Evolutionary conservation across 2,113 vertebrate genomes (phyloP).

Genomic region (Aramus guarauna): DNA sequence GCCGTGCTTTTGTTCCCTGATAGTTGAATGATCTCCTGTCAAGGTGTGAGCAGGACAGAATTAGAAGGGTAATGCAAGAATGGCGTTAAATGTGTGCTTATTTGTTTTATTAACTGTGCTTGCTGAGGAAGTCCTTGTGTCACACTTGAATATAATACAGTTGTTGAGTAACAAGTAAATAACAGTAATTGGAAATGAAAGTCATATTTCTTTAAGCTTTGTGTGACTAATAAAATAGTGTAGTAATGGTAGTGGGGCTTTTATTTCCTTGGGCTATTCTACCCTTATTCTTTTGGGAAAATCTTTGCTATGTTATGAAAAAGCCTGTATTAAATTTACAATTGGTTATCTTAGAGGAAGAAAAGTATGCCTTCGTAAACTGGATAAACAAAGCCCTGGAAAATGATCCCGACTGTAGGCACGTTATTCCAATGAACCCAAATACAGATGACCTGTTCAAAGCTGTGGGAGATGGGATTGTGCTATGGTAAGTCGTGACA

Average conservation of each 20-base stretch:
- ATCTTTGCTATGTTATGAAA: not conserved
- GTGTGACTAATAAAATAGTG: not conserved
- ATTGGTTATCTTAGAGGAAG: constrained; percentile 81
- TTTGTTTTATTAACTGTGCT: not conserved
- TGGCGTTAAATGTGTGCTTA: not conserved
- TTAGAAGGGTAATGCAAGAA: not conserved
- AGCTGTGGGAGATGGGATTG: constrained; percentile 86
- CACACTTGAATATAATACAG: not conserved
- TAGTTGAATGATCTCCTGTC: accelerated
- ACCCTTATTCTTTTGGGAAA: not conserved
- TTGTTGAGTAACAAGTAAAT: not conserved
- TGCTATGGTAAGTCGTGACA: constrained; percentile 84
- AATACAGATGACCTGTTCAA: constrained; percentile 86
- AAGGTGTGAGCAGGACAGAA: not conserved
- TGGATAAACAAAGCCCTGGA: constrained; percentile 92
- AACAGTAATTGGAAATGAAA: not conserved
- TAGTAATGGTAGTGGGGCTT: not conserved
- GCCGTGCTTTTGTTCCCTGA: not conserved
- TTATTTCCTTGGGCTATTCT: not conserved
- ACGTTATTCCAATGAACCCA: constrained; percentile 88
- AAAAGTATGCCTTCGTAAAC: constrained; percentile 93
- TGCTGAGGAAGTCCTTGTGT: not conserved
- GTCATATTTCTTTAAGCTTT: not conserved
- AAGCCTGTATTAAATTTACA: not conserved
- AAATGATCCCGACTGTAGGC: constrained; percentile 83